Percentiles rank a stretch among this genome's conserved stretches.
Conservation (phyloP, 2,797 vertebrate species). For the Phoeniculus purpureus region DNA sequence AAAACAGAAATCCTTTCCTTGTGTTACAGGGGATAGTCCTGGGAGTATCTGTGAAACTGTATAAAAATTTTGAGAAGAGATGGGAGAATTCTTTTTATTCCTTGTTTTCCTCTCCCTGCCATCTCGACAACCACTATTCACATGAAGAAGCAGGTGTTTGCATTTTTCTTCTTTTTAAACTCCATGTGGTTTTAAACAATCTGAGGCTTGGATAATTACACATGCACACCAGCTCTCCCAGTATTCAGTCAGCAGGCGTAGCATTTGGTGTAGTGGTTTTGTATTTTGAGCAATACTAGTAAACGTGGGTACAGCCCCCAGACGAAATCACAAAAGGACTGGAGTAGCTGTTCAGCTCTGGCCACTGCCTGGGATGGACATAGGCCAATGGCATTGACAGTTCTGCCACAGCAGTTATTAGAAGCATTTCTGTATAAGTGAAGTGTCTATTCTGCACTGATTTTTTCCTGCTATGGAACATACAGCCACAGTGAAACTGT, state of each 20-base stretch:
- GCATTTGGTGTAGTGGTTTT: background rate
- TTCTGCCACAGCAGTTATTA: background rate
- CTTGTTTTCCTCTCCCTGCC: background rate
- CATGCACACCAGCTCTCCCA: background rate
- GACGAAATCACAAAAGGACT: background rate
- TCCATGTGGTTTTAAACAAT: background rate
- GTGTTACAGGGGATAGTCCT: background rate
- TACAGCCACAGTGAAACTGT: background rate
- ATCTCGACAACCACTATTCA: background rate
- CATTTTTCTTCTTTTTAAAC: background rate
- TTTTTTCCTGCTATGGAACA: background rate
- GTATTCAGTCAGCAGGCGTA: background rate
- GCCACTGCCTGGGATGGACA: background rate
- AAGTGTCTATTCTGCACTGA: background rate
- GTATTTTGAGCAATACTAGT: background rate
- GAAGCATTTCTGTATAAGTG: background rate
- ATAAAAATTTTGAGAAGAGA: background rate
- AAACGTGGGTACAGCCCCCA: background rate
- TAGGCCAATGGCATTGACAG: background rate
- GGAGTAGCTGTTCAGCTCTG: background rate
- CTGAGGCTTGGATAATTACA: background rate
- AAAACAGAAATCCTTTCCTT: conserved; percentile 4
- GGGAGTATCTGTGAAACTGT: background rate
- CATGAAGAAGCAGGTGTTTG: too few relatives aligned
- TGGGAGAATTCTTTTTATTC: background rate